Conservation (phyloP, 2,888 invertebrate genomes). For the Octonoba sinensis region DNA sequence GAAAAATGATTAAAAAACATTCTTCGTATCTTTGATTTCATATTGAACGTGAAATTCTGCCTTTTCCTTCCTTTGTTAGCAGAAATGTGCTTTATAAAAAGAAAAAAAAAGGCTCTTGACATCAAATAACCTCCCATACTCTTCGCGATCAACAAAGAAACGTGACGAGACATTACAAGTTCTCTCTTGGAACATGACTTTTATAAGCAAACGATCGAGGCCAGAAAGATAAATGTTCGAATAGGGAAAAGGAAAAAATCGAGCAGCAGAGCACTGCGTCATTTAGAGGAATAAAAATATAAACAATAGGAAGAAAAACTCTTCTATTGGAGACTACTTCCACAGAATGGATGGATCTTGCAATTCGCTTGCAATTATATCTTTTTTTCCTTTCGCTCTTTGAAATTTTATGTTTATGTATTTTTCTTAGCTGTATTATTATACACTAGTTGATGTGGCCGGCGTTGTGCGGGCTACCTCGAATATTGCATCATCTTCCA, state of each 20-base stretch:
- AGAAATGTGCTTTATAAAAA: too few species aligned
- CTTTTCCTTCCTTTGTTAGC: too few species aligned
- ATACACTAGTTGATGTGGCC: too few species aligned
- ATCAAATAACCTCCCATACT: too few species aligned
- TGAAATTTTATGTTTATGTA: too few species aligned
- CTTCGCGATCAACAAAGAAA: slow-evolving; percentile 6
- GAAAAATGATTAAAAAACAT: too few species aligned
- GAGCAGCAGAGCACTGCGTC: not conserved
- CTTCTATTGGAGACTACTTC: slow-evolving; percentile 25
- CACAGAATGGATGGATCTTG: slow-evolving; percentile 42
- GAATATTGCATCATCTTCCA: too few species aligned
- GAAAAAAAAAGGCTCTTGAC: too few species aligned
- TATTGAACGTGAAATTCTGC: too few species aligned
- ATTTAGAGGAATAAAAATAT: slow-evolving; percentile 18
- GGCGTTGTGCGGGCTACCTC: too few species aligned
- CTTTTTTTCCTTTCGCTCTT: slow-evolving; percentile 6
- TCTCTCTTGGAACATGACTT: slow-evolving; percentile 43
- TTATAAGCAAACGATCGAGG: slow-evolving; percentile 39
- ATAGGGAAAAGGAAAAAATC: not conserved
- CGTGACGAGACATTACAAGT: slow-evolving; percentile 35
- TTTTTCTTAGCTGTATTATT: too few species aligned
- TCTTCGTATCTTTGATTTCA: too few species aligned
- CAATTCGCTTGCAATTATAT: slow-evolving; percentile 9
- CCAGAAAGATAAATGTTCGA: slow-evolving; percentile 5
- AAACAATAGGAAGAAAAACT: slow-evolving; percentile 24